phyloP scores from a whole-genome alignment of 2,113 vertebrate genomes.

The Brachyhypopomus occidentalis region DNA sequence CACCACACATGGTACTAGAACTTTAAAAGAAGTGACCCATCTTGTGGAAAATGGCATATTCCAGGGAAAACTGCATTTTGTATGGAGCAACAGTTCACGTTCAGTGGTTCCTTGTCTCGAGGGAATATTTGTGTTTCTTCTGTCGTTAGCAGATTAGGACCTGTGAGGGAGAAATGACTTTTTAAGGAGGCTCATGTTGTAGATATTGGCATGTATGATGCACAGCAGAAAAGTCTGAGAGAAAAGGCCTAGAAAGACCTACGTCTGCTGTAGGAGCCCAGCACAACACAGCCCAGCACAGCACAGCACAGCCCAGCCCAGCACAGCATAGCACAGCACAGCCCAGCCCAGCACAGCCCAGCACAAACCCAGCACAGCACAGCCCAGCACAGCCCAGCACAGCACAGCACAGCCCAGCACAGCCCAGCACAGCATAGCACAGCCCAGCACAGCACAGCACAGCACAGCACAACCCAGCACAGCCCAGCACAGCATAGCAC shows the following conservation, averaged over 20 bases:
- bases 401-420: no score
- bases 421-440: no score
- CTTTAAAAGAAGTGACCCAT: not conserved
- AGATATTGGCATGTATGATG: slow-evolving; percentile 19
- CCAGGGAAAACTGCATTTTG: not conserved
- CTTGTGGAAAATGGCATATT: not conserved
- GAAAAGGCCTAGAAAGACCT: not conserved
- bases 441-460: no score
- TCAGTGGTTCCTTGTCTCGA: not conserved
- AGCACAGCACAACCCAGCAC: no score
- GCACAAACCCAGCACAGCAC: no score
- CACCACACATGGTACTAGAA: no score
- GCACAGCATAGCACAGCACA: not conserved
- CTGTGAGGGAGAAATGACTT: not conserved
- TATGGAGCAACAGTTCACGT: not conserved
- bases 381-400: no score
- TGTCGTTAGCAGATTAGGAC: not conserved
- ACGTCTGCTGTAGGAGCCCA: not conserved
- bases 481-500: no score
- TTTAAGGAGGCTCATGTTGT: slow-evolving; percentile 33
- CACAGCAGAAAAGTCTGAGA: not conserved
- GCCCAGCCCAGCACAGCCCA: no score
- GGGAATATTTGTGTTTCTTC: not conserved
- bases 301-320: not conserved
- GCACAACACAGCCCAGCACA: not conserved